Percentiles rank a stretch among this genome's conserved stretches.
Evolutionary conservation across 2,113 vertebrate genomes (phyloP).

Genomic region (Geococcyx californianus): DNA sequence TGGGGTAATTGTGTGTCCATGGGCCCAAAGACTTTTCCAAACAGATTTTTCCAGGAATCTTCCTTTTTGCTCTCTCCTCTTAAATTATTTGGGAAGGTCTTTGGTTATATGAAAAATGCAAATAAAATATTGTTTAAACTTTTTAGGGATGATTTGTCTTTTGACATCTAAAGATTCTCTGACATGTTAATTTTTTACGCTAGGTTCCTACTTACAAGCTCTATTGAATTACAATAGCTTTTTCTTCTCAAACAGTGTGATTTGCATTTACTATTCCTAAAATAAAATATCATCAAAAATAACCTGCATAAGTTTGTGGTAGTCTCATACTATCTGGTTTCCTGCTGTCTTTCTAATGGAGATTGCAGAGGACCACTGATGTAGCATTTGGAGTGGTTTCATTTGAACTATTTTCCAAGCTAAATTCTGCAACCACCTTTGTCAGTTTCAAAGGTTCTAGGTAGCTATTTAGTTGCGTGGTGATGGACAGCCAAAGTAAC

Average conservation of each 20-base stretch:
- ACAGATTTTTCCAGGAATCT: neutral
- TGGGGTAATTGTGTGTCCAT: neutral
- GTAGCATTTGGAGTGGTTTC: neutral
- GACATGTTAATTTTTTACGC: neutral
- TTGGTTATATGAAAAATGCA: neutral
- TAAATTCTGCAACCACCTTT: neutral
- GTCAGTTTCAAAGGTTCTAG: neutral
- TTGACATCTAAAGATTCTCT: neutral
- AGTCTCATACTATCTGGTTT: neutral
- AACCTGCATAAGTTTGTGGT: neutral
- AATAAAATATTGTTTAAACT: neutral
- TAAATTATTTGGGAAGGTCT: neutral
- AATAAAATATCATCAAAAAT: constrained; percentile 1
- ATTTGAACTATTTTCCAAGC: neutral
- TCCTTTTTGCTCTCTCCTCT: neutral
- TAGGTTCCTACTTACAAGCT: neutral
- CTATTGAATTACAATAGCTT: neutral
- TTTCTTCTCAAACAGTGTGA: neutral
- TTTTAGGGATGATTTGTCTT: neutral
- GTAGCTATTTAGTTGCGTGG: neutral
- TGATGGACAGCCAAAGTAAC: constrained; percentile 15
- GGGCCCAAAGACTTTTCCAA: neutral
- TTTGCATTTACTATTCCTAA: constrained; percentile 3
- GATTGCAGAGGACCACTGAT: neutral
- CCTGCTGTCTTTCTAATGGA: neutral